These are phyloP conservation scores for Ardeotis arabs DNA, from an alignment of 2,113 vertebrate species.

Conservation along the genomic window DNA sequence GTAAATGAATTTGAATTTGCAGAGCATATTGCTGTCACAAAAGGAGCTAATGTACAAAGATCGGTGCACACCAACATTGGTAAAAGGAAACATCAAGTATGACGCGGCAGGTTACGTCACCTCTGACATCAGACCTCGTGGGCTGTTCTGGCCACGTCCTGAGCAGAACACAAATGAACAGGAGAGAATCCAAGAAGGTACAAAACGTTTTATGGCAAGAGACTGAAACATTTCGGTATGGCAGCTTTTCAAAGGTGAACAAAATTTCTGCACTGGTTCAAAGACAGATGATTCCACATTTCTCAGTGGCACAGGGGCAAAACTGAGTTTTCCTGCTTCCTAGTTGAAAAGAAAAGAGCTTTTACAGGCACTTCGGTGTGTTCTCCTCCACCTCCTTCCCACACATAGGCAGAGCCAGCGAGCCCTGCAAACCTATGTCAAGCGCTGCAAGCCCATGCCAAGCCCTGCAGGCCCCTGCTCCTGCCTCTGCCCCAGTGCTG, in stretches of 20 bases:
- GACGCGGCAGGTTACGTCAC: not conserved
- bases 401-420: not conserved
- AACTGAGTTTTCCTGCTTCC: not conserved
- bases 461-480: not conserved
- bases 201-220: accelerated
- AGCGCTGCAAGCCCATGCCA: not conserved
- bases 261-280: not conserved
- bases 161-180: not conserved
- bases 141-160: not conserved
- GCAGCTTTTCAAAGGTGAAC: not conserved
- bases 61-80: accelerated
- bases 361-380: not conserved
- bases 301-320: accelerated
- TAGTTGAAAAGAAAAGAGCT: not conserved
- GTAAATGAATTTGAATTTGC: not conserved
- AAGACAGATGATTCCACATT: not conserved
- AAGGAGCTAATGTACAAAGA: not conserved
- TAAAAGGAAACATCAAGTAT: not conserved
- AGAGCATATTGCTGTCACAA: not conserved
- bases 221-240: not conserved
- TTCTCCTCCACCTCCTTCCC: not conserved
- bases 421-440: not conserved
- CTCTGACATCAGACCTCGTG: not conserved
- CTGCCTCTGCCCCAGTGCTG: not conserved
- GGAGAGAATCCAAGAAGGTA: not conserved